Evolutionary conservation across 1,140 invertebrate genomes (phyloP).

Genomic region (Battus philenor): DNA sequence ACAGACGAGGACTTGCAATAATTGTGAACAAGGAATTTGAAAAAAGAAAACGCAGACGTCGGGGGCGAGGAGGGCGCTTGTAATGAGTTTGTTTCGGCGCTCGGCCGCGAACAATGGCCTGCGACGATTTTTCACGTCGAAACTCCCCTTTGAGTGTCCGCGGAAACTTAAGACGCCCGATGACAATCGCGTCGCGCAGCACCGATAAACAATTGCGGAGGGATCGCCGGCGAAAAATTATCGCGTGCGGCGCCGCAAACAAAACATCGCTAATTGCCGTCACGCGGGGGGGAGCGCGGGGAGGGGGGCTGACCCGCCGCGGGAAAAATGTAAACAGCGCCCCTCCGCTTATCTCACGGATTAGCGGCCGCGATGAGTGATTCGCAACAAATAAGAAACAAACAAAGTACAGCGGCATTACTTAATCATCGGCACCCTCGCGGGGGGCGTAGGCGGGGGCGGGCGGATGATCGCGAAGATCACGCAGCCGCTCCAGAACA

Average conservation of each 20-base stretch:
- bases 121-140: not conserved
- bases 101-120: not conserved
- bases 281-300: no score
- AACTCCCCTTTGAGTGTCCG: not conserved
- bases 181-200: conserved; percentile 37
- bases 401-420: conserved; percentile 43
- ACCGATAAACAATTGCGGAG: conserved; percentile 42
- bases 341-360: conserved; percentile 43
- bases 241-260: conserved; percentile 36
- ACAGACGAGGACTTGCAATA: no score
- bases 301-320: no score
- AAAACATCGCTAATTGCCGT: conserved; percentile 59
- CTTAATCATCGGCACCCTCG: conserved; percentile 12
- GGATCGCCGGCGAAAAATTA: conserved; percentile 53
- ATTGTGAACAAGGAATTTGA: no score
- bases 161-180: conserved; percentile 25
- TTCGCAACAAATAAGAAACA: conserved; percentile 54
- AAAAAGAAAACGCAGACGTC: no score
- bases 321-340: conserved; percentile 52
- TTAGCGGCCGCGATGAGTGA: conserved; percentile 50
- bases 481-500: no score
- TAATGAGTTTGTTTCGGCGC: conserved; percentile 5
- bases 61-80: not conserved
- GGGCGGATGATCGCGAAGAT: no score
- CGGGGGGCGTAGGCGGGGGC: not conserved